Conservation (phyloP, 2,113 vertebrate species). For the Brachyhypopomus occidentalis region DNA sequence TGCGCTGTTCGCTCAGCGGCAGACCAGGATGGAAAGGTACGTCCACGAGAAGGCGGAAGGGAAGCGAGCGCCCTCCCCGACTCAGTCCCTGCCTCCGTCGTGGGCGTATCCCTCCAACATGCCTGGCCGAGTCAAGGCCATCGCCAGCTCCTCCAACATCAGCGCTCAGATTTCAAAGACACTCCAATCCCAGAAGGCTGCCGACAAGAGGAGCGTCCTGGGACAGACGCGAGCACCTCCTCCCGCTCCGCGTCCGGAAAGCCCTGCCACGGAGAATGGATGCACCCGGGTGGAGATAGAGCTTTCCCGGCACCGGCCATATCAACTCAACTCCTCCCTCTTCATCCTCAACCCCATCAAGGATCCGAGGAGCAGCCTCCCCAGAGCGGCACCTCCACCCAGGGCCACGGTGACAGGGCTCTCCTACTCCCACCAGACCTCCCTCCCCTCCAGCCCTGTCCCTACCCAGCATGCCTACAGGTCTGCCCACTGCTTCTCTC, state of each 20-base stretch:
- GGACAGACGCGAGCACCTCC: conserved; percentile 47
- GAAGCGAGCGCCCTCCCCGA: conserved; percentile 86
- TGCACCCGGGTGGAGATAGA: conserved; percentile 85
- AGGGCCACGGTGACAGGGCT: conserved; percentile 63
- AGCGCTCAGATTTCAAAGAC: conserved; percentile 67
- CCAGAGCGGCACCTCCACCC: conserved; percentile 78
- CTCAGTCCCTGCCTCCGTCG: conserved; percentile 93
- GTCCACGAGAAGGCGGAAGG: conserved; percentile 78
- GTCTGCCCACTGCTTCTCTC: conserved; percentile 62
- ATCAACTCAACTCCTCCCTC: conserved; percentile 88
- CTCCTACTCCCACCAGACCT: conserved; percentile 71
- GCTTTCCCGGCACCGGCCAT: conserved; percentile 84
- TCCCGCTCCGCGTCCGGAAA: conserved; percentile 68
- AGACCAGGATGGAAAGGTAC: conserved; percentile 94
- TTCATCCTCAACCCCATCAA: conserved; percentile 88
- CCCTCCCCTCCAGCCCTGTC: conserved; percentile 71
- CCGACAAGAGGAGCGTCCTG: conserved; percentile 62
- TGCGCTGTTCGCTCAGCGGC: conserved; percentile 89
- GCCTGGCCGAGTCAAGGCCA: conserved; percentile 78
- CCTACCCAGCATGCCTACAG: conserved; percentile 71
- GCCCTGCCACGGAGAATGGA: conserved; percentile 76
- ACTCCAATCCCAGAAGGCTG: conserved; percentile 70
- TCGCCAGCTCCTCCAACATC: conserved; percentile 76
- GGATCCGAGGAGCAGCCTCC: conserved; percentile 74
- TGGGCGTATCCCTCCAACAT: conserved; percentile 88